phyloP scores from a whole-genome alignment of 2,797 vertebrate genomes.

The Heteromormyrus szaboi region DNA sequence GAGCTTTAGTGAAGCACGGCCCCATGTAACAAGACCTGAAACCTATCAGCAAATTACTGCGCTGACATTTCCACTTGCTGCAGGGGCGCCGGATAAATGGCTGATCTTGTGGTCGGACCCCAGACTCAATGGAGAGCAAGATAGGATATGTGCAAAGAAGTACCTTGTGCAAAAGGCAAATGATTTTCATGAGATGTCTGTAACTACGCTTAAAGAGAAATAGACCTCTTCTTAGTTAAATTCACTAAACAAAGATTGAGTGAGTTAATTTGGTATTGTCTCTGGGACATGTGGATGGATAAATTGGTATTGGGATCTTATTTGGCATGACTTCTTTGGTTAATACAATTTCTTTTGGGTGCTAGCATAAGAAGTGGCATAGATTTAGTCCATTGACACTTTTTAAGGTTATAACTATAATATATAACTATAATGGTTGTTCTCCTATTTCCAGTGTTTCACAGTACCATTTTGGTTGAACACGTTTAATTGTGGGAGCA shows the following conservation, averaged over 20 bases:
- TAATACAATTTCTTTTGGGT: neutral
- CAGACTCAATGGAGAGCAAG: neutral
- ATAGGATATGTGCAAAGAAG: neutral
- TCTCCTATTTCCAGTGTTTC: neutral
- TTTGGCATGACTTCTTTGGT: neutral
- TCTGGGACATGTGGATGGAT: neutral
- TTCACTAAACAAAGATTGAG: neutral
- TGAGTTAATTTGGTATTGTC: neutral
- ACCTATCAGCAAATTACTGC: neutral
- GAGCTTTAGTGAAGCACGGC: neutral
- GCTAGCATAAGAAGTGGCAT: neutral
- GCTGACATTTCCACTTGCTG: neutral
- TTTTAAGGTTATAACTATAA: neutral
- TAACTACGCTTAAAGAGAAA: neutral
- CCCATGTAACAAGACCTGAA: neutral
- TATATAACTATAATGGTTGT: neutral
- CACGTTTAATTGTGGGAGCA: neutral
- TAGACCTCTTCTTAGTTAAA: neutral
- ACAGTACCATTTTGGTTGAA: neutral
- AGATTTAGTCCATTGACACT: neutral
- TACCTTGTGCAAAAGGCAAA: neutral
- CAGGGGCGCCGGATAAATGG: neutral
- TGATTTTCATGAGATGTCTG: neutral
- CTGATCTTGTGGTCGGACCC: neutral
- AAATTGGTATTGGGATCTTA: neutral